phyloP scores from a whole-genome alignment of 2,113 vertebrate species.

The Pleuronectes platessa region DNA sequence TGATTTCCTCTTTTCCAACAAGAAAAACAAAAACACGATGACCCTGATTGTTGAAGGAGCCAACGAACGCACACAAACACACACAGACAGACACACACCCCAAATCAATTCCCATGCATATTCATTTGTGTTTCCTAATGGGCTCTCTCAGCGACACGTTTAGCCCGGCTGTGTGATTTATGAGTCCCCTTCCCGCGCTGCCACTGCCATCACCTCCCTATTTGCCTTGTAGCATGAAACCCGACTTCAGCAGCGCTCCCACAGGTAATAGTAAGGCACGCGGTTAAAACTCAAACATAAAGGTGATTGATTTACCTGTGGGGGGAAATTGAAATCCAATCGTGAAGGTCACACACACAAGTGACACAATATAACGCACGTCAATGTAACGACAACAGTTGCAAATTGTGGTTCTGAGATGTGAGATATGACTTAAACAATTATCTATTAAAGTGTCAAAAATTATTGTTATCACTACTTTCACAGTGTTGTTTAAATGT shows the following conservation, averaged over 20 bases:
- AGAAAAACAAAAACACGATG: neutral
- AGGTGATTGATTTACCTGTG: constrained; percentile 20
- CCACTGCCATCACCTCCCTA: neutral
- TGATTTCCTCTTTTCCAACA: neutral
- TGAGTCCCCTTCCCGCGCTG: constrained; percentile 7
- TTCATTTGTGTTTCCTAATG: constrained; percentile 49
- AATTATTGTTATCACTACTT: too few relatives aligned
- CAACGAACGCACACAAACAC: neutral
- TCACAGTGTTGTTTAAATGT: too few relatives aligned
- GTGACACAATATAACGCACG: neutral
- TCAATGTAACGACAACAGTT: neutral
- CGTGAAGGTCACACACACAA: neutral
- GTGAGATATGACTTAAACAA: too few relatives aligned
- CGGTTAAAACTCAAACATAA: constrained; percentile 1
- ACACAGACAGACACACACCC: neutral
- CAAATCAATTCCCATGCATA: constrained; percentile 47
- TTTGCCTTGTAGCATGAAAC: neutral
- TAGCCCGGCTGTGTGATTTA: constrained; percentile 43
- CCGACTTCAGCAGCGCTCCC: neutral
- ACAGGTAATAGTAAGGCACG: neutral
- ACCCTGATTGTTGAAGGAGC: constrained; percentile 5
- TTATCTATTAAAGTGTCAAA: too few relatives aligned
- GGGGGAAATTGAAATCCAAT: neutral
- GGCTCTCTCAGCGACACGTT: constrained; percentile 19
- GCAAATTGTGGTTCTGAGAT: neutral